Evolutionary conservation across 2,888 invertebrate genomes (phyloP).

Genomic region (Coleophora deauratella): DNA sequence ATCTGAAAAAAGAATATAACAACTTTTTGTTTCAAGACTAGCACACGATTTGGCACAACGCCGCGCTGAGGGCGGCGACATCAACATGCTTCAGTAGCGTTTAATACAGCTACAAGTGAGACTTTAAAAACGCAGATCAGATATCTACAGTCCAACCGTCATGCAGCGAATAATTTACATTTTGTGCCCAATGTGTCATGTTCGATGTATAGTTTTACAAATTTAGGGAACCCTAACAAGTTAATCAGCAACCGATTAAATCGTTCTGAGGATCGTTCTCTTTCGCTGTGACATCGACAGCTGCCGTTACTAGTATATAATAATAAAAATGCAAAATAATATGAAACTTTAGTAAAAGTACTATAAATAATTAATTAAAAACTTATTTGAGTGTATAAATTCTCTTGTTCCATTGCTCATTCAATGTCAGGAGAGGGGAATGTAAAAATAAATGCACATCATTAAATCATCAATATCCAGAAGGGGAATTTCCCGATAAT

Average conservation of each 20-base stretch:
- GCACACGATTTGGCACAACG: conserved; percentile 73
- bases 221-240: conserved; percentile 61
- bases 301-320: conserved; percentile 52
- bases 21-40: conserved; percentile 68
- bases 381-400: conserved; percentile 73
- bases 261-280: conserved; percentile 42
- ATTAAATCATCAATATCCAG: not conserved
- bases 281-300: conserved; percentile 61
- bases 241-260: conserved; percentile 44
- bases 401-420: conserved; percentile 73
- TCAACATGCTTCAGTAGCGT: conserved; percentile 48
- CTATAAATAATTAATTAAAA: conserved; percentile 60
- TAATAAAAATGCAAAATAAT: conserved; percentile 69
- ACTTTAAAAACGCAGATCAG: too few species aligned
- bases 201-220: conserved; percentile 69
- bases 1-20: conserved; percentile 66
- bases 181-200: conserved; percentile 74
- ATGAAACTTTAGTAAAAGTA: conserved; percentile 63
- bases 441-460: conserved; percentile 55
- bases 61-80: conserved; percentile 59
- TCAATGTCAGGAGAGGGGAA: conserved; percentile 62
- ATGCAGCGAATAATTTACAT: conserved; percentile 25
- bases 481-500: too few species aligned
- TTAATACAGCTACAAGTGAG: too few species aligned
- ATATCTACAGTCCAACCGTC: conserved; percentile 30